These are phyloP conservation scores for Hemithea aestivaria DNA, from an alignment of 2,888 invertebrate species.

Conservation along the genomic window DNA sequence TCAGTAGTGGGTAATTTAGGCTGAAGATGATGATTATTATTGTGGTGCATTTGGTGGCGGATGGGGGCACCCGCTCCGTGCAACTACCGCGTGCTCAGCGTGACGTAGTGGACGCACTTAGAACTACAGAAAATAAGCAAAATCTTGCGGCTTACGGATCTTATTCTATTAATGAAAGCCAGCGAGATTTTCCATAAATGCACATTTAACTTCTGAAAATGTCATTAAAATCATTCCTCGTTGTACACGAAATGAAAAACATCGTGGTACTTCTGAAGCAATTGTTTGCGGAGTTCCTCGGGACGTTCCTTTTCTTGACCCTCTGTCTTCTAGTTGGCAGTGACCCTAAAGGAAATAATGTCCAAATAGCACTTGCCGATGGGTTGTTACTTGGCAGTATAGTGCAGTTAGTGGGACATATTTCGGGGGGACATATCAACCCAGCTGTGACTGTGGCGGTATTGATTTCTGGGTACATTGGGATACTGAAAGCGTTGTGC, in stretches of 20 bases:
- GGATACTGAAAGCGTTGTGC: slow-evolving; percentile 32
- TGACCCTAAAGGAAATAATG: slow-evolving; percentile 2
- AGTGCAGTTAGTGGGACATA: slow-evolving; percentile 33
- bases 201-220: too few relatives aligned
- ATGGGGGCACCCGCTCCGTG: too few relatives aligned
- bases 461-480: slow-evolving; percentile 33
- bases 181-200: slow-evolving; percentile 14
- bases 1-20: too few relatives aligned
- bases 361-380: slow-evolving; percentile 26
- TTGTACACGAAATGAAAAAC: slow-evolving; percentile 29
- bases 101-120: too few relatives aligned
- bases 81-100: too few relatives aligned
- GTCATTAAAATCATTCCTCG: slow-evolving; percentile 20
- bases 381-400: slow-evolving; percentile 31
- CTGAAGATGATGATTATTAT: too few relatives aligned
- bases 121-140: too few relatives aligned
- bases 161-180: too few relatives aligned
- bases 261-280: slow-evolving; percentile 25
- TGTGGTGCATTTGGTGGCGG: too few relatives aligned
- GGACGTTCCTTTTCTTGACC: slow-evolving; percentile 31
- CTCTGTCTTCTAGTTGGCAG: slow-evolving; percentile 26
- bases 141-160: too few relatives aligned
- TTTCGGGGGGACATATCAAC: slow-evolving; percentile 40
- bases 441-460: slow-evolving; percentile 38
- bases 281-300: slow-evolving; percentile 34